Conservation (phyloP, 2,888 invertebrate species). For the Saturnia pavonia region DNA sequence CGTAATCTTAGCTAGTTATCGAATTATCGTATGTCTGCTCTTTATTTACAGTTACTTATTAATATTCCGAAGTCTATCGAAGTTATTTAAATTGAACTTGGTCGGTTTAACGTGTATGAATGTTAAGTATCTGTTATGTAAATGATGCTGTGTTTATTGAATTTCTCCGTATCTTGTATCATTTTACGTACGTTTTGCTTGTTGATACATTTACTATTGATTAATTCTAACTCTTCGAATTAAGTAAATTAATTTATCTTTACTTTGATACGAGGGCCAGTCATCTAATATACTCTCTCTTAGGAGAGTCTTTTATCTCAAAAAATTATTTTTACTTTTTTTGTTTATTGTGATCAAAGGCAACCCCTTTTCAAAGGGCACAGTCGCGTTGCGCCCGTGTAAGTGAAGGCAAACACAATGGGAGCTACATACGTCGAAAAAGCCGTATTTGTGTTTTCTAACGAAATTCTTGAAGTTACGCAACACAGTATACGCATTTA, state of each 20-base stretch:
- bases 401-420: no score
- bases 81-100: slow-evolving; percentile 8
- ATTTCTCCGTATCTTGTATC: slow-evolving; percentile 16
- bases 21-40: slow-evolving; percentile 1
- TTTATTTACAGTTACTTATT: slow-evolving; percentile 7
- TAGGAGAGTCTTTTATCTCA: no score
- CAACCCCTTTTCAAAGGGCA: no score
- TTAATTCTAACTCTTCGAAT: slow-evolving; percentile 11
- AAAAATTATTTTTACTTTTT: no score
- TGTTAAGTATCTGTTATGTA: slow-evolving; percentile 7
- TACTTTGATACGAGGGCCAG: no score
- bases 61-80: slow-evolving; percentile 6
- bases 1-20: background rate
- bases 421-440: no score
- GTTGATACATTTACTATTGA: slow-evolving; percentile 34
- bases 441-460: no score
- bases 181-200: background rate
- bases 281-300: no score
- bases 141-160: slow-evolving; percentile 11
- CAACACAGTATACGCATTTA: no score
- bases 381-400: no score
- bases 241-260: background rate
- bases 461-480: no score
- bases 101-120: background rate
- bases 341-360: no score